phyloP scores from a whole-genome alignment of 1,140 invertebrate genomes.

The Drosophila tsacasi region DNA sequence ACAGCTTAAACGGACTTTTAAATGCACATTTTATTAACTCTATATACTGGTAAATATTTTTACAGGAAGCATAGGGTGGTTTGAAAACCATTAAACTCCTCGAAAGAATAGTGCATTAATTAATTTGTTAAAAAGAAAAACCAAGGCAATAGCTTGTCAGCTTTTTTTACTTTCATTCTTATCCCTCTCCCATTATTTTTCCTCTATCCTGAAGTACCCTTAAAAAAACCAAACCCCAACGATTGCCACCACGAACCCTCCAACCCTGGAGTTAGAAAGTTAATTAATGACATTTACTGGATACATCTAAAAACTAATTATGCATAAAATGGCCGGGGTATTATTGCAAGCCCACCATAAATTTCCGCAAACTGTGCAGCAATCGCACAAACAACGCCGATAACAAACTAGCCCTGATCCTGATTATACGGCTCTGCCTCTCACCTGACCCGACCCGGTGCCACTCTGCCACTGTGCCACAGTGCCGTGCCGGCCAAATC shows the following conservation, averaged over 20 bases:
- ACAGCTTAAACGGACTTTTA: not conserved
- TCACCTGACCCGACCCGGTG: conserved; percentile 38
- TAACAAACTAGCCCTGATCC: conserved; percentile 65
- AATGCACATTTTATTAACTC: not conserved
- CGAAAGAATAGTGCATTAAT: not conserved
- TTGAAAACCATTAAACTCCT: not conserved
- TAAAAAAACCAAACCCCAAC: not conserved
- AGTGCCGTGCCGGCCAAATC: conserved; percentile 58
- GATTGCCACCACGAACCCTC: not conserved
- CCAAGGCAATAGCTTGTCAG: not conserved
- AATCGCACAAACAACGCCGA: conserved; percentile 72
- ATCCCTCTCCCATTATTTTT: not conserved
- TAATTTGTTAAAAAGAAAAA: not conserved
- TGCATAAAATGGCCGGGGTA: conserved; percentile 79
- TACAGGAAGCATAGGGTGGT: too few relatives aligned
- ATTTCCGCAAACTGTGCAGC: conserved; percentile 73
- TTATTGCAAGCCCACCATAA: conserved; percentile 81
- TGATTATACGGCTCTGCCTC: conserved; percentile 38
- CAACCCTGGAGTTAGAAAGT: conserved; percentile 45
- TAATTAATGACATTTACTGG: conserved; percentile 79
- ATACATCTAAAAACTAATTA: conserved; percentile 82
- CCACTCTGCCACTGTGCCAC: conserved; percentile 21
- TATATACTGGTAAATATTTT: too few relatives aligned
- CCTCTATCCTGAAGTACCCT: not conserved
- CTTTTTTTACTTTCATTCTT: too few relatives aligned